Base-by-base conservation (phyloP, 2,888 invertebrate genomes). In the Microctonus aethiopoides region DNA sequence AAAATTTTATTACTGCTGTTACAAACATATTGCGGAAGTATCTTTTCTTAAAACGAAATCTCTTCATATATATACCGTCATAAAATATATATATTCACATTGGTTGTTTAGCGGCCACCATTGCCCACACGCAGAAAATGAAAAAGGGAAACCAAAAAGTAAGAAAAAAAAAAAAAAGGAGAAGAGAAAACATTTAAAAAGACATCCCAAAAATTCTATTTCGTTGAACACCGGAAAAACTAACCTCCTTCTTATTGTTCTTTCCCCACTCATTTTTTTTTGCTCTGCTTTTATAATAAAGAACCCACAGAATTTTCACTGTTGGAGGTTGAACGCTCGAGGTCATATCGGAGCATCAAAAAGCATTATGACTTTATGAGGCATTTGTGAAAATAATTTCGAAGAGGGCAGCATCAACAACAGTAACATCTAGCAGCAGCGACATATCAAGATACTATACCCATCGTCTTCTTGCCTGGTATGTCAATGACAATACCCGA, bases 321-420 rank as follows among this genome's bases (percentile, higher is more conserved):
- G 54, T 24, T 60, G 59, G 59, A 69, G 64, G 64, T 64, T 59
- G 59, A 32, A 36, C 7, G 39, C 26, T 56, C 36, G 56, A 64
- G 22, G 68, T 20, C 39, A 24, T n/a, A n/a, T 67, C 67, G 67
- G 70, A 70, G 71, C 56, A 74, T 73, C 72, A 73, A 69, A n/a
- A 52, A 57, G 56, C 71, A 77, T 78, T 77, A 78, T 78, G 78
- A 79, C 78, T 79, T 82, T 80, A 83, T 76, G 79, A 79, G 75
- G 29, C 75, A 72, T 79, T 82, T 74, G 69, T 74, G 72, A 73
- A 78, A 79, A 78, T 81, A 75, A 80, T 79, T 77, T 16, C 16
- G 4, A 46, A 46, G 6, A 6, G 20, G 6, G 16, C 46, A 46
- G 20, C 16, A 16, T 4, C 46, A 16, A 16, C 46, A 46, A 6